Evolutionary conservation across 2,113 vertebrate species (phyloP).

Genomic region (Dermatemys mawii): DNA sequence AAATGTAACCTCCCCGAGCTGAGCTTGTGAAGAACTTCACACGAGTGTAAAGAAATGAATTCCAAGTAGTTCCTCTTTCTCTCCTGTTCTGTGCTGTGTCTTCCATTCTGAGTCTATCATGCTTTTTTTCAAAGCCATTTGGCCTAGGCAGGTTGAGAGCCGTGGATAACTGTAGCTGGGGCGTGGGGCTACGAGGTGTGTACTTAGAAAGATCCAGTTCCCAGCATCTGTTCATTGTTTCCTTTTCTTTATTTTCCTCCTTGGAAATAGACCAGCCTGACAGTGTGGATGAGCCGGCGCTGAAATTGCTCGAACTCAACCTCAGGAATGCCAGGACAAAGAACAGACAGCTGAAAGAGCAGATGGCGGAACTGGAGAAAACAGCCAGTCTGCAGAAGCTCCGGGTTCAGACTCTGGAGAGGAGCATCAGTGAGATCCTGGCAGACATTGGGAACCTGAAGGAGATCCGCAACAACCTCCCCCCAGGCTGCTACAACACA

Average conservation of each 20-base stretch:
- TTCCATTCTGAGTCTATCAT: neutral
- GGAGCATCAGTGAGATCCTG: conserved; percentile 83
- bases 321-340: conserved; percentile 71
- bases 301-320: conserved; percentile 73
- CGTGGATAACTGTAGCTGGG: neutral
- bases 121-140: neutral
- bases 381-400: conserved; percentile 73
- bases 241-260: conserved; percentile 9
- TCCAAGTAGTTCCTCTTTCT: neutral
- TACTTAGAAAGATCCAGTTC: neutral
- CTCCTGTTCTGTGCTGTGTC: neutral
- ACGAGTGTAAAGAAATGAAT: neutral
- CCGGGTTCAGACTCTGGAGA: conserved; percentile 71
- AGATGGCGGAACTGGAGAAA: conserved; percentile 78
- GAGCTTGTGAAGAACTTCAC: neutral
- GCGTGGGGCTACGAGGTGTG: accelerated
- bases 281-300: conserved; percentile 74
- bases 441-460: conserved; percentile 89
- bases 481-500: conserved; percentile 87
- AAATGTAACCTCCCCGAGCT: neutral
- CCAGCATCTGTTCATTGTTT: neutral
- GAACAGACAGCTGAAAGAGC: conserved; percentile 72
- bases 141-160: neutral
- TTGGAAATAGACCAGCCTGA: conserved; percentile 76
- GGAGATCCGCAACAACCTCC: conserved; percentile 83